Evolutionary conservation across 2,797 vertebrate species (phyloP).

Genomic region (Rhadinocentrus ornatus): DNA sequence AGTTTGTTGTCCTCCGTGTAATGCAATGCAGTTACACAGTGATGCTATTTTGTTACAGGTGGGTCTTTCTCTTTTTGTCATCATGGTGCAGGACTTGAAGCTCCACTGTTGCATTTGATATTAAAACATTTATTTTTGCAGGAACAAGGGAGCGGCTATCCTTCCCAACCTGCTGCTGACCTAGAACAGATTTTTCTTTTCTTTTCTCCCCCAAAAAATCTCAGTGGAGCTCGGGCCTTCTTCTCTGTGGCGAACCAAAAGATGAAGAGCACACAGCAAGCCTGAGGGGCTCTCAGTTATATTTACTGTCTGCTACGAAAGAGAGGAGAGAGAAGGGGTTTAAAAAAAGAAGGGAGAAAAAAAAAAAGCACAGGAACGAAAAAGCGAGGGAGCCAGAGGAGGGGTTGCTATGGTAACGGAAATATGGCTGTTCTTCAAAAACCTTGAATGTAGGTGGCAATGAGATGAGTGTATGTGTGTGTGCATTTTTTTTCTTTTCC

Average conservation of each 20-base stretch:
- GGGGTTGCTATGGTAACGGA: conserved; percentile 81
- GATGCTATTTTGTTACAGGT: conserved; percentile 11
- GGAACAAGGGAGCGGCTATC: conserved; percentile 9
- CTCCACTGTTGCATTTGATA: conserved; percentile 26
- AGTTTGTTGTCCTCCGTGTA: conserved; percentile 5
- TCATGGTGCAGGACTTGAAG: conserved; percentile 35
- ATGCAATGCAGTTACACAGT: conserved; percentile 19
- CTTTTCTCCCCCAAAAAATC: not conserved
- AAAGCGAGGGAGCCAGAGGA: conserved; percentile 75
- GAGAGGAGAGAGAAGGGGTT: conserved; percentile 64
- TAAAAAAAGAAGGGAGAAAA: conserved; percentile 15
- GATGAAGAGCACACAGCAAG: conserved; percentile 66
- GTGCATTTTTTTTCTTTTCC: conserved; percentile 20
- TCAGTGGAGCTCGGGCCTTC: conserved; percentile 46
- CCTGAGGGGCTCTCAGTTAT: conserved; percentile 73
- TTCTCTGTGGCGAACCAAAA: conserved; percentile 54
- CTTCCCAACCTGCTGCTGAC: conserved; percentile 35
- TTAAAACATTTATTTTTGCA: conserved; percentile 34
- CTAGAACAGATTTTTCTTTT: conserved; percentile 11
- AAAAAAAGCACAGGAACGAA: conserved; percentile 55
- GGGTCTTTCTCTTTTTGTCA: conserved; percentile 24
- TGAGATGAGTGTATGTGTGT: conserved; percentile 74
- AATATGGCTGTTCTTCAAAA: conserved; percentile 84
- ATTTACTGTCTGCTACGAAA: conserved; percentile 77
- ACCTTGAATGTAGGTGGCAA: conserved; percentile 82